These are phyloP conservation scores for Vollenhovia emeryi DNA, from an alignment of 1,140 invertebrate genomes.

Conservation along the genomic window DNA sequence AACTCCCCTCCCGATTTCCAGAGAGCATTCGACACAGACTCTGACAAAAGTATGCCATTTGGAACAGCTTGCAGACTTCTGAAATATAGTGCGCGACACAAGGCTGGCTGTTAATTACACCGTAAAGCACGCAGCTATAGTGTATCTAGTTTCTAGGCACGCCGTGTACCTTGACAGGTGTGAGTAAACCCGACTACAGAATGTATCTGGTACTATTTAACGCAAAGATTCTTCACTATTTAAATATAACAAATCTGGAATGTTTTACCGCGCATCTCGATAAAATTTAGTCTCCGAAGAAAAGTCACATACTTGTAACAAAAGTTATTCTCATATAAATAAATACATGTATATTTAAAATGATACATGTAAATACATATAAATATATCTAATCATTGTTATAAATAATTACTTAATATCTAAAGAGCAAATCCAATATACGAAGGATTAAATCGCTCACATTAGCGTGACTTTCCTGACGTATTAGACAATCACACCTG, in stretches of 20 bases:
- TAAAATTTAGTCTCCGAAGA: conserved; percentile 7
- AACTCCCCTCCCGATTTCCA: not conserved
- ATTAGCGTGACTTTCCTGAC: not conserved
- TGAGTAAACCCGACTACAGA: conserved; percentile 32
- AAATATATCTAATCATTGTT: not conserved
- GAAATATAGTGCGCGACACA: conserved; percentile 25
- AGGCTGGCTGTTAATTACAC: conserved; percentile 1
- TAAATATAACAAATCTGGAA: conserved; percentile 32
- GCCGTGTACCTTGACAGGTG: conserved; percentile 44
- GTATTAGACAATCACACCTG: conserved; percentile 53
- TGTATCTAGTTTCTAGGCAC: conserved; percentile 15
- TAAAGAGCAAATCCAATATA: conserved; percentile 14
- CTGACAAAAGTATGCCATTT: conserved; percentile 1
- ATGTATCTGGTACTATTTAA: not conserved
- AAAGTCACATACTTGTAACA: not conserved
- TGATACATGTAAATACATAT: conserved; percentile 14
- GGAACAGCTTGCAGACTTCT: conserved; percentile 1
- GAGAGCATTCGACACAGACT: conserved; percentile 13
- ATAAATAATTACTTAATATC: not conserved
- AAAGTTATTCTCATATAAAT: conserved; percentile 15
- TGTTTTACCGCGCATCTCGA: not conserved
- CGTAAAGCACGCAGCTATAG: conserved; percentile 23
- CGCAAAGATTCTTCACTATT: not conserved
- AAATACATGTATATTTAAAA: not conserved
- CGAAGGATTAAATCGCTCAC: not conserved